phyloP scores from a whole-genome alignment of 1,140 invertebrate species.

The Ectropis grisescens region DNA sequence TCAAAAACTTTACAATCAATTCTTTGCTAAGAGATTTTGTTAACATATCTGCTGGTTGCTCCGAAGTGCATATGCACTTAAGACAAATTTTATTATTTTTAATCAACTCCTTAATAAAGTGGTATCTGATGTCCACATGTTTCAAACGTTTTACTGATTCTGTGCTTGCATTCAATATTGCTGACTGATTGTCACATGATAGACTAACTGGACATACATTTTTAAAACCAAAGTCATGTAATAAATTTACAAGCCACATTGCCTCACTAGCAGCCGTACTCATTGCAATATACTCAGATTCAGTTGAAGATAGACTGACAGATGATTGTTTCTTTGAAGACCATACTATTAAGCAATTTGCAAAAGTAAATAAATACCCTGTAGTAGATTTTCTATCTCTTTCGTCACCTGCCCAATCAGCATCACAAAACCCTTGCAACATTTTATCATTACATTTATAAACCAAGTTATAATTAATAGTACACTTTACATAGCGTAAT shows the following conservation, averaged over 20 bases:
- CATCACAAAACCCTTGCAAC: slow-evolving; percentile 2
- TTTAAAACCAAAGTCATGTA: slow-evolving; percentile 10
- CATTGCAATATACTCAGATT: slow-evolving; percentile 7
- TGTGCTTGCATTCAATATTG: slow-evolving; percentile 7
- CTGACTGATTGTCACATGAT: slow-evolving; percentile 12
- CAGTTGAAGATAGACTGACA: slow-evolving; percentile 1
- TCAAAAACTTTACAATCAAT: slow-evolving; percentile 1
- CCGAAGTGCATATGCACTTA: background rate
- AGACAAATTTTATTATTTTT: slow-evolving; percentile 3
- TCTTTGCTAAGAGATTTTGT: slow-evolving; percentile 6
- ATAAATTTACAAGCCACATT: slow-evolving; percentile 8
- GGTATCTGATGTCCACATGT: slow-evolving; percentile 13
- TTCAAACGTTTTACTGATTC: slow-evolving; percentile 9
- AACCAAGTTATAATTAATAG: slow-evolving; percentile 17
- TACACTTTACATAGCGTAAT: slow-evolving; percentile 22
- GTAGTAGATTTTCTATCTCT: slow-evolving; percentile 4
- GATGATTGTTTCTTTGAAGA: background rate
- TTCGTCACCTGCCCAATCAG: slow-evolving; percentile 1
- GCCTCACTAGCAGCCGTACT: slow-evolving; percentile 10
- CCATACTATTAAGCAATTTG: slow-evolving; percentile 2
- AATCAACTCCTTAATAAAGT: slow-evolving; percentile 11
- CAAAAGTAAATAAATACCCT: slow-evolving; percentile 1
- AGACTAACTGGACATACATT: slow-evolving; percentile 9
- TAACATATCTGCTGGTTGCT: slow-evolving; percentile 8
- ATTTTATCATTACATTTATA: slow-evolving; percentile 2